Conservation (phyloP, 2,113 vertebrate species). For the Alaudala cheleensis region DNA sequence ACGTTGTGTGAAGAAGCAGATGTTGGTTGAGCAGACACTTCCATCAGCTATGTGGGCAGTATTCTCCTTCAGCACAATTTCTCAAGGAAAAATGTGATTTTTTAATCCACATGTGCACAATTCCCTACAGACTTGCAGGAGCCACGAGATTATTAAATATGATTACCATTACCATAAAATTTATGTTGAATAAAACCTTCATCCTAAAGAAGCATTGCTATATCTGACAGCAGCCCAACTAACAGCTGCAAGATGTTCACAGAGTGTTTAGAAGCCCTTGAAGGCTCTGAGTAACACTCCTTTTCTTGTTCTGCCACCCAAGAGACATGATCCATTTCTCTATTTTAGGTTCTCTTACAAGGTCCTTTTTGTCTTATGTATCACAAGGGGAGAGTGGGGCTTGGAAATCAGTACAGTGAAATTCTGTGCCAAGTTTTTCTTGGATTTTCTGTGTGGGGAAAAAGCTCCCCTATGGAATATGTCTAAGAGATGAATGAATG, state of each 20-base stretch:
- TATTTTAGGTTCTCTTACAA: conserved; percentile 23
- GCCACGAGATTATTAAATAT: background rate
- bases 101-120: background rate
- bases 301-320: conserved; percentile 1
- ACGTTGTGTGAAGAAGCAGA: background rate
- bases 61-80: background rate
- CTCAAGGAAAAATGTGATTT: background rate
- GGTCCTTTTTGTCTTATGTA: background rate
- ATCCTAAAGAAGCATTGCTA: background rate
- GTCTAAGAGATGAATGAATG: conserved; percentile 35
- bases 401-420: conserved; percentile 18
- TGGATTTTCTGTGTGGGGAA: background rate
- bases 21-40: background rate
- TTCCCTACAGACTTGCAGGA: background rate
- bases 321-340: background rate
- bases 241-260: background rate
- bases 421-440: conserved; percentile 46
- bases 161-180: background rate
- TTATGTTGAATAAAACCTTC: background rate
- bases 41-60: background rate
- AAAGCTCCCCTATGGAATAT: background rate
- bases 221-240: background rate
- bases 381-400: background rate
- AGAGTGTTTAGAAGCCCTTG: background rate
- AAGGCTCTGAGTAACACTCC: background rate